phyloP scores from a whole-genome alignment of 1,140 invertebrate species.

The Chrysomallon squamiferum region DNA sequence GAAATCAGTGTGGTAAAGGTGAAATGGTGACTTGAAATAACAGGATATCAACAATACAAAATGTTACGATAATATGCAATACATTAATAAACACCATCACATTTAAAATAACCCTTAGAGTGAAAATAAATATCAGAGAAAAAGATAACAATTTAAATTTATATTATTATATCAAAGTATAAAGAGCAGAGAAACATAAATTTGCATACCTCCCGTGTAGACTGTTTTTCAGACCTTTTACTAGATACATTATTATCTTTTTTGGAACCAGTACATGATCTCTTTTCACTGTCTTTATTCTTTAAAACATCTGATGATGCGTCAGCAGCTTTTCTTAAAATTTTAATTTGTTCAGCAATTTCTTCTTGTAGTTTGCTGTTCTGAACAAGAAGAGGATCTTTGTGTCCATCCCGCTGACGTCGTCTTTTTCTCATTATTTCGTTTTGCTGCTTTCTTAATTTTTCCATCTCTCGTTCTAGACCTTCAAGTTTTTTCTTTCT shows the following conservation, averaged over 20 bases:
- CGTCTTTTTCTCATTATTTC: slow-evolving; percentile 57
- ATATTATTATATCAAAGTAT: no score
- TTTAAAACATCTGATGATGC: background rate
- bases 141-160: no score
- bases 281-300: background rate
- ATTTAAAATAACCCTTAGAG: no score
- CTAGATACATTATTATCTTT: no score
- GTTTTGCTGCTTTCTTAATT: slow-evolving; percentile 52
- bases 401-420: slow-evolving; percentile 51
- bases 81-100: no score
- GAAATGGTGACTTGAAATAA: no score
- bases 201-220: background rate
- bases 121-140: no score
- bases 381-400: slow-evolving; percentile 54
- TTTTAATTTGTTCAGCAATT: slow-evolving; percentile 36
- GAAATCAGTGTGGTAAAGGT: no score
- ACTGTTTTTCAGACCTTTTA: background rate
- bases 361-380: slow-evolving; percentile 59
- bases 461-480: slow-evolving; percentile 44
- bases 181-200: no score
- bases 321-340: slow-evolving; percentile 17
- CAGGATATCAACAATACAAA: no score
- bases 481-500: slow-evolving; percentile 27
- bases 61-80: no score
- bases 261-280: background rate